A percentile compares a stretch with the other conserved stretches of the same genome.
These are phyloP conservation scores for Pseudochromis fuscus DNA, from an alignment of 2,797 vertebrate species.

Conservation along the genomic window DNA sequence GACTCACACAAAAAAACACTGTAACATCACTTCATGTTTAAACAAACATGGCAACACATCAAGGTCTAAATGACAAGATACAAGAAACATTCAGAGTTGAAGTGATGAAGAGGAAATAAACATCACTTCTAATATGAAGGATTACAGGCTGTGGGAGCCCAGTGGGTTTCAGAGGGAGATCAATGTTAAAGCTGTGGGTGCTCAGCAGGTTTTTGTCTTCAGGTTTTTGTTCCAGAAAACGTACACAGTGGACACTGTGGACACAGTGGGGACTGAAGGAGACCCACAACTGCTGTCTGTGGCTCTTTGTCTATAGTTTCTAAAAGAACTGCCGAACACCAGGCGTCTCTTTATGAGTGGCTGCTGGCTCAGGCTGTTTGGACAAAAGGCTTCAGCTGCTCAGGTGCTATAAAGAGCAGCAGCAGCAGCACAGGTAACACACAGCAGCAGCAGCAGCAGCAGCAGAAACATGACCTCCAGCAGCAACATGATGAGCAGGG, in stretches of 20 bases:
- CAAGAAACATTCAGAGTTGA: too few relatives aligned
- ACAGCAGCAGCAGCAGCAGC: slow-evolving; percentile 34
- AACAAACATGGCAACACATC: too few relatives aligned
- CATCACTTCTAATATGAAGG: too few relatives aligned
- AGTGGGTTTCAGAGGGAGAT: not conserved
- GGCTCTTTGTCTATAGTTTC: slow-evolving; percentile 51
- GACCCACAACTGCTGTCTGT: slow-evolving; percentile 25
- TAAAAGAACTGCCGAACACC: slow-evolving; percentile 56
- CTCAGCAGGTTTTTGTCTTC: slow-evolving; percentile 2
- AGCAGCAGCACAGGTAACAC: slow-evolving; percentile 45
- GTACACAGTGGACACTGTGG: not conserved
- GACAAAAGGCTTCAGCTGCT: slow-evolving; percentile 55
- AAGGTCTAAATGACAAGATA: too few relatives aligned
- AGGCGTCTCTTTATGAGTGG: slow-evolving; percentile 44
- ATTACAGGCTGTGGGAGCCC: too few relatives aligned
- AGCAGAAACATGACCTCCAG: slow-evolving; percentile 61
- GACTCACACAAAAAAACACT: too few relatives aligned
- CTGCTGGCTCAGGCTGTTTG: slow-evolving; percentile 63
- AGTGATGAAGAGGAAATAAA: too few relatives aligned
- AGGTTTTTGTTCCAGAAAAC: slow-evolving; percentile 42
- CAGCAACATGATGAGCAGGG: slow-evolving; percentile 62
- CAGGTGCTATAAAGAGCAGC: slow-evolving; percentile 71
- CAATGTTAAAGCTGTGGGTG: not conserved
- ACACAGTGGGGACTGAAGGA: slow-evolving; percentile 58
- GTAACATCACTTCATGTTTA: too few relatives aligned